A percentile compares a stretch with the other conserved stretches of the same genome.
phyloP scores from a whole-genome alignment of 2,113 vertebrate genomes.

The Strigops habroptila region DNA sequence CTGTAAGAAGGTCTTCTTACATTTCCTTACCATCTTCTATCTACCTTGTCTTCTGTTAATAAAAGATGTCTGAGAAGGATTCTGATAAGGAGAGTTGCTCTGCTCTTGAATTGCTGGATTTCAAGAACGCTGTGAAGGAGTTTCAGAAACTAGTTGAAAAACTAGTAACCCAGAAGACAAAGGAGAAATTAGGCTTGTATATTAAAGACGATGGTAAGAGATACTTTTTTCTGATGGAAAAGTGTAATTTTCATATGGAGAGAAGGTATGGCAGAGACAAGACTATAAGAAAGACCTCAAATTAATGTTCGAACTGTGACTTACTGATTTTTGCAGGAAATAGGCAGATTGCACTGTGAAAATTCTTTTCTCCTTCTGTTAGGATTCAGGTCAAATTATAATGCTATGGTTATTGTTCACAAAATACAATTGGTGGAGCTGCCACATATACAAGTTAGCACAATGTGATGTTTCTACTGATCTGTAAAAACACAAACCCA shows the following conservation, averaged over 20 bases:
- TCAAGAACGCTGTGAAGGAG: conserved; percentile 48
- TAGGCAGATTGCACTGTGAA: neutral
- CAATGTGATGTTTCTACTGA: neutral
- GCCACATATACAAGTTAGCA: neutral
- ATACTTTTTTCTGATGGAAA: neutral
- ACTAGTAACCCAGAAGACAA: conserved; percentile 49
- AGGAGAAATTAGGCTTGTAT: conserved; percentile 51
- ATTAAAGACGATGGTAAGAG: conserved; percentile 64
- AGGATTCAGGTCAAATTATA: neutral
- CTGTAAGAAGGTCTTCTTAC: neutral
- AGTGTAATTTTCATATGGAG: neutral
- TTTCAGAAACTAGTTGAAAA: conserved; percentile 64
- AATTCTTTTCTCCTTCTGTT: neutral
- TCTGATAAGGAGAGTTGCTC: neutral
- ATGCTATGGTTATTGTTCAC: neutral
- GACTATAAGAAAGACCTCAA: neutral
- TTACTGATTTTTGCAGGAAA: neutral
- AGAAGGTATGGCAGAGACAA: neutral
- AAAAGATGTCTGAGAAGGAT: neutral
- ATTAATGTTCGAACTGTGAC: neutral
- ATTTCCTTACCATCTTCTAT: neutral
- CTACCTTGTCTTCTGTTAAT: neutral
- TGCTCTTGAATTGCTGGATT: neutral
- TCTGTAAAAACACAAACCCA: neutral
- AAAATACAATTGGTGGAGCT: neutral